Conservation (phyloP, 2,888 invertebrate genomes). For the Tipula confusa region DNA sequence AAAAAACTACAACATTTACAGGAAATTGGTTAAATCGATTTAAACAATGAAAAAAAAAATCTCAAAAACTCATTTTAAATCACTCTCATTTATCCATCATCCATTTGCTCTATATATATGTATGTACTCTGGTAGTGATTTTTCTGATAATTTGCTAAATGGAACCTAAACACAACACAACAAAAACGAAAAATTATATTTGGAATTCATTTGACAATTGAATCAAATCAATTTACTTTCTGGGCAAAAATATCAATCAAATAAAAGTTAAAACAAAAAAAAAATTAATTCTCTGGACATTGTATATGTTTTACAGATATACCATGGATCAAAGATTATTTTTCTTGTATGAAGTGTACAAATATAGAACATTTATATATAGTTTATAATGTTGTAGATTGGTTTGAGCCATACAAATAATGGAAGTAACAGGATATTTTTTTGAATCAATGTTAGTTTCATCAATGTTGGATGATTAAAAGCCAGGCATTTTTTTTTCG, state of each 20-base stretch:
- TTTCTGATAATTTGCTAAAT: background rate
- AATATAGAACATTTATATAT: background rate
- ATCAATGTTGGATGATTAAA: background rate
- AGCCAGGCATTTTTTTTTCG: no score
- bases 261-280: background rate
- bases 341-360: no score
- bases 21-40: slow-evolving; percentile 20
- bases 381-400: background rate
- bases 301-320: background rate
- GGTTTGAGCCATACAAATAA: background rate
- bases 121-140: background rate
- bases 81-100: background rate
- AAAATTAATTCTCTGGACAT: background rate
- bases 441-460: background rate
- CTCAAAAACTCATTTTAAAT: background rate
- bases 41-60: background rate
- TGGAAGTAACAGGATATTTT: background rate
- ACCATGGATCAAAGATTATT: no score
- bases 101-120: background rate
- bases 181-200: background rate
- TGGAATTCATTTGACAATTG: slow-evolving; percentile 1
- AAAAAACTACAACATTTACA: background rate
- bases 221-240: background rate
- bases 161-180: background rate
- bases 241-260: slow-evolving; percentile 15